A percentile compares a stretch with the other conserved stretches of the same genome.
Conservation (phyloP, 1,140 invertebrate species). For the Bombus sylvicola region DNA sequence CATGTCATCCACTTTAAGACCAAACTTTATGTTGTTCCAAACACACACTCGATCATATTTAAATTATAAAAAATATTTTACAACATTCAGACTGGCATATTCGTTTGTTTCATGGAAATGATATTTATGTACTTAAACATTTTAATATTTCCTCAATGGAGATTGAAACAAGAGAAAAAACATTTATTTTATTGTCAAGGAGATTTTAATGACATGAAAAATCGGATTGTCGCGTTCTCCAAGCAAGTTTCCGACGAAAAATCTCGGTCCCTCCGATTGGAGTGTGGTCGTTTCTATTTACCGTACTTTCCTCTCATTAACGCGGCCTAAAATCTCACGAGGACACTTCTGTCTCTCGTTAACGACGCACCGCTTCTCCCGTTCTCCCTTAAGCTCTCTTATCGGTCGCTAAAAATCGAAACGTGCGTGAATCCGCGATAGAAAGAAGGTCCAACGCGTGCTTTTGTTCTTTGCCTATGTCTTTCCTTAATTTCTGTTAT, state of each 20-base stretch:
- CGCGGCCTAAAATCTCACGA: conserved; percentile 46
- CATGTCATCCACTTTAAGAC: no score
- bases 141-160: not conserved
- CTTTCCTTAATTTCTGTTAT: not conserved
- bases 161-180: not conserved
- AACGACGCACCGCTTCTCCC: conserved; percentile 25
- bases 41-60: no score
- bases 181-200: not conserved
- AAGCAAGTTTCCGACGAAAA: not conserved
- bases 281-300: conserved; percentile 36
- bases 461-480: no score
- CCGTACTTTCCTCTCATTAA: conserved; percentile 46
- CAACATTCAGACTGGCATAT: not conserved
- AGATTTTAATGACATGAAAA: not conserved
- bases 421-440: conserved; percentile 24
- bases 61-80: no score
- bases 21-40: no score
- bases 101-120: not conserved
- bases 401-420: conserved; percentile 38
- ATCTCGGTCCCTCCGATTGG: not conserved
- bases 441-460: not conserved
- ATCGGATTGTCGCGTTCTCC: not conserved
- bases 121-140: not conserved
- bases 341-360: conserved; percentile 47
- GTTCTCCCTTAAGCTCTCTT: conserved; percentile 21